These are phyloP conservation scores for Lithophane semibrunnea DNA, from an alignment of 2,888 invertebrate genomes.

Conservation along the genomic window DNA sequence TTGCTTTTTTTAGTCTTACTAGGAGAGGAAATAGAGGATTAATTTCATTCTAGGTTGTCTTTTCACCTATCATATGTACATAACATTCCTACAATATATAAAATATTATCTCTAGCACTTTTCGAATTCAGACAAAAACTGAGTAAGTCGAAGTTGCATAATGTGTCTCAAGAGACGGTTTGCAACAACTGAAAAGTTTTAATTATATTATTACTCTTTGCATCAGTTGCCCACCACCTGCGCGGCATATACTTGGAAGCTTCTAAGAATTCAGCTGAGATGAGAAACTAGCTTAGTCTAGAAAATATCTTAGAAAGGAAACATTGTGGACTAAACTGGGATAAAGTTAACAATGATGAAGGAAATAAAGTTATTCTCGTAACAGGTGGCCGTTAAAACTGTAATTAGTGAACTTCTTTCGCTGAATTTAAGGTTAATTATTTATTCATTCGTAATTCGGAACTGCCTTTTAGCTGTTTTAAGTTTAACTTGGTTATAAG, in stretches of 20 bases:
- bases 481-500: background rate
- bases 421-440: background rate
- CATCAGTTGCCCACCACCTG: conserved; percentile 22
- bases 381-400: conserved; percentile 45
- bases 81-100: background rate
- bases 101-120: background rate
- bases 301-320: conserved; percentile 5
- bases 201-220: conserved; percentile 31
- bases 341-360: conserved; percentile 34
- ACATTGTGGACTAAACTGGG: conserved; percentile 27
- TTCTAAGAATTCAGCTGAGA: conserved; percentile 26
- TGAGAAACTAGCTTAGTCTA: background rate
- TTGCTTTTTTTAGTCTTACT: conserved; percentile 18
- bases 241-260: conserved; percentile 2
- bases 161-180: conserved; percentile 24
- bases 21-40: background rate
- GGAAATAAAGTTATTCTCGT: conserved; percentile 26
- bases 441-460: background rate
- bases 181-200: conserved; percentile 38
- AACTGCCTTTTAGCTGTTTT: background rate
- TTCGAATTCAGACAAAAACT: background rate
- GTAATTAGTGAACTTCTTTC: conserved; percentile 20
- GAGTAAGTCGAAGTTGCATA: conserved; percentile 31
- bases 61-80: background rate
- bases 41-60: background rate